Evolutionary conservation across 2,797 vertebrate species (phyloP).

Genomic region (Anguilla obscura): DNA sequence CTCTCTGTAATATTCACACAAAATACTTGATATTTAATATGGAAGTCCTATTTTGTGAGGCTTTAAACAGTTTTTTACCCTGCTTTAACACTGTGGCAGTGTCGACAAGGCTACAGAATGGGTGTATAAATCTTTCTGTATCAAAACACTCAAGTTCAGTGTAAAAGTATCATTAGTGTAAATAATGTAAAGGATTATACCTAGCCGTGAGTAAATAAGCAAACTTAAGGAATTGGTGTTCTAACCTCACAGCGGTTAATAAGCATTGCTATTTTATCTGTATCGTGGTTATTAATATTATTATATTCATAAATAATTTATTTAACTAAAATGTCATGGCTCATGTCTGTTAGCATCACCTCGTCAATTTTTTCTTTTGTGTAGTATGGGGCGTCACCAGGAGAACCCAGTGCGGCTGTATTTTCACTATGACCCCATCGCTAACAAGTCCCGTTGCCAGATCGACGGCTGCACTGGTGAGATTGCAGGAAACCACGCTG

Average conservation of each 20-base stretch:
- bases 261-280: not conserved
- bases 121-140: not conserved
- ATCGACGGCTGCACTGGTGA: slow-evolving; percentile 34
- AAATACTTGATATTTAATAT: too few species aligned
- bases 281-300: not conserved
- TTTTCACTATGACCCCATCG: slow-evolving; percentile 29
- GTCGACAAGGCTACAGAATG: not conserved
- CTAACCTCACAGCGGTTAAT: not conserved
- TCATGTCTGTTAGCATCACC: not conserved
- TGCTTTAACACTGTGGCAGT: too few species aligned
- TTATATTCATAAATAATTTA: not conserved
- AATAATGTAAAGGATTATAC: not conserved
- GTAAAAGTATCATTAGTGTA: not conserved
- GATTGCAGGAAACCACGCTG: slow-evolving; percentile 32
- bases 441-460: slow-evolving; percentile 34
- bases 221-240: not conserved
- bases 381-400: slow-evolving; percentile 37
- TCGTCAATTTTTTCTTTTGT: not conserved
- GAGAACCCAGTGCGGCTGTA: slow-evolving; percentile 36
- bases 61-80: too few species aligned
- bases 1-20: not conserved
- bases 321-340: not conserved
- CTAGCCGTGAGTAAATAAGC: not conserved
- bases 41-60: too few species aligned
- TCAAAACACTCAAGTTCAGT: not conserved